Percentiles rank a stretch among this genome's conserved stretches.
These are phyloP conservation scores for Aleadryas rufinucha DNA, from an alignment of 2,113 vertebrate species.

Conservation along the genomic window DNA sequence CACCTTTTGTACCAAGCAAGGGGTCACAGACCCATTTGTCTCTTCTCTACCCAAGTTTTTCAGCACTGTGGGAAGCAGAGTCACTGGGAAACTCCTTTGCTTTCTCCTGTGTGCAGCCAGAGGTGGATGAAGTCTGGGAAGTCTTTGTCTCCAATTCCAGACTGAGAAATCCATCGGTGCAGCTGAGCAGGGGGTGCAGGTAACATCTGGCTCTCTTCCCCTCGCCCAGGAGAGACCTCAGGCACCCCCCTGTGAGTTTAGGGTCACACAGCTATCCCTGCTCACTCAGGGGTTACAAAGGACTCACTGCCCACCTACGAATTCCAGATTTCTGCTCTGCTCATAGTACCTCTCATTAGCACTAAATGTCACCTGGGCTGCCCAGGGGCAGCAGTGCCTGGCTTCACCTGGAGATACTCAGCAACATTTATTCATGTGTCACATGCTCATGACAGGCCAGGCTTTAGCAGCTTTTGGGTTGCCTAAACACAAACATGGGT, in stretches of 20 bases:
- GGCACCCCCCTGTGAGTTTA: background rate
- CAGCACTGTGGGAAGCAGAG: background rate
- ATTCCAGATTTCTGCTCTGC: background rate
- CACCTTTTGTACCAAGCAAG: background rate
- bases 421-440: background rate
- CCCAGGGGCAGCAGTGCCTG: background rate
- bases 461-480: background rate
- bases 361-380: background rate
- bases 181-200: background rate
- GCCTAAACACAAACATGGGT: background rate
- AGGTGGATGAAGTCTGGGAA: background rate
- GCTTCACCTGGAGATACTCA: background rate
- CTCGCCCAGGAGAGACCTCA: background rate
- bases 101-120: background rate
- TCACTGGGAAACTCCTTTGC: background rate
- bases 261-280: background rate
- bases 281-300: background rate
- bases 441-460: background rate
- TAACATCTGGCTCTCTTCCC: background rate
- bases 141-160: background rate
- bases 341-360: background rate
- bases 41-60: background rate
- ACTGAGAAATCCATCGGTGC: background rate
- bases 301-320: background rate
- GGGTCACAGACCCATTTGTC: rapidly evolving